Evolutionary conservation across 2,113 vertebrate species (phyloP), one percentile per base, ranked within the genome.

Genomic region (Petaurus breviceps): DNA sequence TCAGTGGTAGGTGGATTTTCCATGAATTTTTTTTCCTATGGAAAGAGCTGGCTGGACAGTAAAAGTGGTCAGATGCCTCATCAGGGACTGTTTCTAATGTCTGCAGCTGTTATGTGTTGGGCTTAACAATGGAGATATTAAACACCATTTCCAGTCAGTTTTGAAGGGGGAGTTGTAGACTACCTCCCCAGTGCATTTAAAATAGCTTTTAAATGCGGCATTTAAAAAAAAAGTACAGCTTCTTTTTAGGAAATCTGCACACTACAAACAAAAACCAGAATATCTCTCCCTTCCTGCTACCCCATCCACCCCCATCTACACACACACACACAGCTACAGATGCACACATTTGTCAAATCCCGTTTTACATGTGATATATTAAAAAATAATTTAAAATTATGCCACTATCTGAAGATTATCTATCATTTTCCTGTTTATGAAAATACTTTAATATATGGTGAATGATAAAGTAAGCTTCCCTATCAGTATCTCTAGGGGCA

Each of bases 321-420:
- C 14, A 52, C 0, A 23, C 43, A 89, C 49, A 54, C 8, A 53
- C n/a, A 22, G 19, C 68, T 43, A 84, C 6, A 43, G 37, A 22
- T n/a, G n/a, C 52, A 9, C 9, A 25, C 31, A 54, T 77, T 47
- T 49, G 89, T 37, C 68, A 95, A 54, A 61, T 68, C 37, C 28
- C 54, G 51, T 24, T 91, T 95, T 9, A 0, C 26, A 54, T 37
- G 90, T 54, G 96, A 94, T 97, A 96, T 49, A 95, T 98, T 96
- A 96, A 97, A 98, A 97, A 98, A 97, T 90, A 95, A 95, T 77
- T n/a, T 95, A 49, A 97, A 97, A 95, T 84, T 94, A 28, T 92
- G 91, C 93, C 14, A 97, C 90, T 54, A 97, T 93, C 50, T 94
- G 94, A 28, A 97, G 96, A 94, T 0, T 3, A 95, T 96, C 84